Conservation (phyloP, 2,888 invertebrate genomes). For the Chalcosyrphus nemorum region DNA sequence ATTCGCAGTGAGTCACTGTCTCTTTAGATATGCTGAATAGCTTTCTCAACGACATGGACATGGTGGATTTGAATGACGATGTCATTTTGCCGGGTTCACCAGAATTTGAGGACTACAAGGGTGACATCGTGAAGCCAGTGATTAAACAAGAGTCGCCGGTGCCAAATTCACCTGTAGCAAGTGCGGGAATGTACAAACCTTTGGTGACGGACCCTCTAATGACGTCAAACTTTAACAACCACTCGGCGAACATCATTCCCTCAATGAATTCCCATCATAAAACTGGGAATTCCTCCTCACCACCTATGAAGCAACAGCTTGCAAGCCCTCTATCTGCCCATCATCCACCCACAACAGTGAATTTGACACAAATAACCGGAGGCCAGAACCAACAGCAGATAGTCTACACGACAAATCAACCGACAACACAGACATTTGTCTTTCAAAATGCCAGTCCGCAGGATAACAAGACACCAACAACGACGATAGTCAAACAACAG, state of each 20-base stretch:
- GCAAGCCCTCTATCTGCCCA: slow-evolving; percentile 41
- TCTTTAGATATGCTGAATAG: slow-evolving; percentile 78
- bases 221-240: slow-evolving; percentile 76
- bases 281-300: slow-evolving; percentile 56
- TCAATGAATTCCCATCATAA: slow-evolving; percentile 33
- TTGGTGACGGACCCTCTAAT: slow-evolving; percentile 77
- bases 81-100: slow-evolving; percentile 74
- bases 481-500: slow-evolving; percentile 37
- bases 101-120: slow-evolving; percentile 74
- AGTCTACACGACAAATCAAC: slow-evolving; percentile 64
- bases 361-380: slow-evolving; percentile 64
- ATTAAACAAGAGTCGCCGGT: slow-evolving; percentile 55
- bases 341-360: slow-evolving; percentile 73
- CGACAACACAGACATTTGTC: slow-evolving; percentile 75
- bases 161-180: slow-evolving; percentile 36
- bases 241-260: slow-evolving; percentile 51
- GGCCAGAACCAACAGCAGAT: slow-evolving; percentile 56
- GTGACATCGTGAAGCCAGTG: slow-evolving; percentile 43
- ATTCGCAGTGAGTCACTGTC: not conserved
- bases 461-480: slow-evolving; percentile 37
- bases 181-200: slow-evolving; percentile 76
- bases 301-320: slow-evolving; percentile 18
- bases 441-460: slow-evolving; percentile 75
- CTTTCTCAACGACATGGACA: slow-evolving; percentile 79
- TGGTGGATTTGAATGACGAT: slow-evolving; percentile 76